phyloP scores from a whole-genome alignment of 1,140 invertebrate species.

The Zaprionus ghesquierei region DNA sequence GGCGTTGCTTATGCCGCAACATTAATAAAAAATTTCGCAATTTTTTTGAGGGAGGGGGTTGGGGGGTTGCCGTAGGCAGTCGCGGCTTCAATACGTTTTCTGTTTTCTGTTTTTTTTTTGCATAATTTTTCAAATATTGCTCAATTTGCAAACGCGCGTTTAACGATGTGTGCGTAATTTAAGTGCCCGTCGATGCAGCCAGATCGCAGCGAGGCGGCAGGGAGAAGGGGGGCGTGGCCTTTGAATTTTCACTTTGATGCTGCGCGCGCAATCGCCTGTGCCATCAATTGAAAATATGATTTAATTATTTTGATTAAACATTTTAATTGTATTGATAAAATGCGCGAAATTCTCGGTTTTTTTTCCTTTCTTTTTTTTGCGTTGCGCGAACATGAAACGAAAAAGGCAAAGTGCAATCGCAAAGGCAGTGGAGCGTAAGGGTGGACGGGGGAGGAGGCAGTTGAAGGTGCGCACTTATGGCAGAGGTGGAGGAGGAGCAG shows the following conservation, averaged over 20 bases:
- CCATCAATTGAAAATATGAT: conserved; percentile 73
- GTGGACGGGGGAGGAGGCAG: not conserved
- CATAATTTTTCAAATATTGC: conserved; percentile 82
- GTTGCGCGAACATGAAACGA: not conserved
- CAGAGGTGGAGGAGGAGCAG: not conserved
- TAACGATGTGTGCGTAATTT: conserved; percentile 82
- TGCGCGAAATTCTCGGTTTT: not conserved
- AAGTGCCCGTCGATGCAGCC: conserved; percentile 61
- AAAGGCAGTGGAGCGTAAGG: not conserved
- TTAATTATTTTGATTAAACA: conserved; percentile 71
- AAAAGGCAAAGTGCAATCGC: not conserved
- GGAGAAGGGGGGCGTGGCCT: conserved; percentile 25
- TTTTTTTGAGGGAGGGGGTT: conserved; percentile 17
- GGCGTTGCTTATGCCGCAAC: conserved; percentile 62
- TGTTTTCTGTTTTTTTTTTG: conserved; percentile 19
- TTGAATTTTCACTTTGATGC: conserved; percentile 73
- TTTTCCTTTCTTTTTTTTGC: too few species aligned
- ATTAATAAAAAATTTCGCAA: conserved; percentile 70
- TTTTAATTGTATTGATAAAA: conserved; percentile 61
- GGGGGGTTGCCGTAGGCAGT: not conserved
- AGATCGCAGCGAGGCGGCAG: not conserved
- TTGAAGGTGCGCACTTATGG: not conserved
- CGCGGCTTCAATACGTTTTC: conserved; percentile 13
- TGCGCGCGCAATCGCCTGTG: conserved; percentile 56
- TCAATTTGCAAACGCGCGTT: conserved; percentile 79